Evolutionary conservation across 2,113 vertebrate genomes (phyloP), one percentile per base, ranked within the genome.

Genomic region (Sapajus apella): DNA sequence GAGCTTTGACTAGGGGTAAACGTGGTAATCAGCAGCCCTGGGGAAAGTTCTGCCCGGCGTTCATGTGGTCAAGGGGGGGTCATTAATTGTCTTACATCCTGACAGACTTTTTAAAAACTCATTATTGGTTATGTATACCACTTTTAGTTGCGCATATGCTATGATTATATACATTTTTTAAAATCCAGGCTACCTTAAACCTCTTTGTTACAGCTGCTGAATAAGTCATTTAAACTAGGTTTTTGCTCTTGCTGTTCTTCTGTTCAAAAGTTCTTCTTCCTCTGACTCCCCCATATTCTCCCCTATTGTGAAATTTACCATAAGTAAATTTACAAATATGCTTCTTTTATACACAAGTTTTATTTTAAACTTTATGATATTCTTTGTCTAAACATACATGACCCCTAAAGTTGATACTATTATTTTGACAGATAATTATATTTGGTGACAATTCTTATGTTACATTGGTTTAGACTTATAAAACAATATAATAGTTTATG

Each of bases 61-160:
- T 97, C 87, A 73, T 56, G 14, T 4, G 75, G 88, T 68, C 40
- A 1, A 92, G 88, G 89, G 75, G 87, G 87, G 85, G 27, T 95
- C 7, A 0, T 96, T 97, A 73, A 61, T 97, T 94, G 92, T 95
- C 95, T 97, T 83, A 92, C 55, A 25, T 94, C 58, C 72, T 97
- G 45, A 40, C 43, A 87, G 91, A 52, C 52, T 17, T 52, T 52
- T 17, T 96, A 84, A 97, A 91, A 97, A 91, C 92, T 92, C 91
- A 70, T 95, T 94, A 52, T 52, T 90, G 25, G 84, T 96, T 93
- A 87, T 40, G 45, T 70, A 97, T 97, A 92, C 87, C 17, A 4
- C 95, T 97, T 97, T 14, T 20, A 43, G 61, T 87, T 92, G 43
- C 81, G 90, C 96, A 82, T 94, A 0, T 37, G 27, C 77, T 90